Conservation (phyloP, 2,888 invertebrate genomes). For the Tuberolachnus salignus region DNA sequence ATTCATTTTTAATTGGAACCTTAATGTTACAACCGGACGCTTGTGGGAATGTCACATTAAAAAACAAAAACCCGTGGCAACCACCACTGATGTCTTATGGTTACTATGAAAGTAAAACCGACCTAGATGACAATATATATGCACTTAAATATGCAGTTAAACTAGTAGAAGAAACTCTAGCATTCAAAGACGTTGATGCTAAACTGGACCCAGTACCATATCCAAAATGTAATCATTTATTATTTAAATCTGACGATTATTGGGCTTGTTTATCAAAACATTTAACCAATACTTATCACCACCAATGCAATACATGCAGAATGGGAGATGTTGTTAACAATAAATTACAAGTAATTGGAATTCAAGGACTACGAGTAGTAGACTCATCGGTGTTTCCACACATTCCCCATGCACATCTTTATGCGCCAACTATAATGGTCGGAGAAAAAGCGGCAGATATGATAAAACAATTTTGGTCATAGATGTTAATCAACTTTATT, state of each 20-base stretch:
- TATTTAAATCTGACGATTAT: constrained; percentile 69
- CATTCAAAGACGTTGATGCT: constrained; percentile 60
- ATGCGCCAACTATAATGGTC: constrained; percentile 66
- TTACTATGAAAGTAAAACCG: constrained; percentile 64
- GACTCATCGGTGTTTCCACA: constrained; percentile 67
- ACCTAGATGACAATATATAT: constrained; percentile 60
- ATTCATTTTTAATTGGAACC: constrained; percentile 66
- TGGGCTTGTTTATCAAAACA: constrained; percentile 72
- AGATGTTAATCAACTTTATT: background rate
- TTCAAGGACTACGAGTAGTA: constrained; percentile 66
- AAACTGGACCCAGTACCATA: constrained; percentile 66
- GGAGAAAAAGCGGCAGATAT: constrained; percentile 63
- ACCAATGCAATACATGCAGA: constrained; percentile 73
- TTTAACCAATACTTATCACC: constrained; percentile 70
- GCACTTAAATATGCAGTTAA: constrained; percentile 59
- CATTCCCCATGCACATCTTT: constrained; percentile 67
- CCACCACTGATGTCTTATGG: constrained; percentile 66
- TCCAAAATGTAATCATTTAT: constrained; percentile 66
- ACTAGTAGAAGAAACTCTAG: constrained; percentile 58
- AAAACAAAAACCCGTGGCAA: constrained; percentile 64
- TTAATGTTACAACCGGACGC: constrained; percentile 69
- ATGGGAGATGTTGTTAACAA: constrained; percentile 72
- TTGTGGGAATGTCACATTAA: constrained; percentile 64
- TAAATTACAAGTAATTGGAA: constrained; percentile 66
- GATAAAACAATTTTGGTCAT: constrained; percentile 60